These are phyloP conservation scores for Pithys albifrons DNA, from an alignment of 2,113 vertebrate species.

Conservation along the genomic window DNA sequence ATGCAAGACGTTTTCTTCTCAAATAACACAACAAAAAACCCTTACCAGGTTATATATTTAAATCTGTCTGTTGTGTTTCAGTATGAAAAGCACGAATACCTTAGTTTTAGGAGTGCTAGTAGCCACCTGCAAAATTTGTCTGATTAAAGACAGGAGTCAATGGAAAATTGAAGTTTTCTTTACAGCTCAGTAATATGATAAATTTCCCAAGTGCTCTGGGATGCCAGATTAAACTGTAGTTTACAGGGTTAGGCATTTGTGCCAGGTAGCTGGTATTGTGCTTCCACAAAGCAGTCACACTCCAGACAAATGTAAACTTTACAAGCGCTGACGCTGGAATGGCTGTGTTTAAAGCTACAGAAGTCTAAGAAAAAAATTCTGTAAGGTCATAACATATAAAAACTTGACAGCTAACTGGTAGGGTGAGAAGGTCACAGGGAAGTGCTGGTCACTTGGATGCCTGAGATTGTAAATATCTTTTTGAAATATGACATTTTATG, in stretches of 20 bases:
- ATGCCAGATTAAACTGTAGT: background rate
- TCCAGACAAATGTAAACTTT: conserved; percentile 11
- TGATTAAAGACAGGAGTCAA: background rate
- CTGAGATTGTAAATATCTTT: conserved; percentile 37
- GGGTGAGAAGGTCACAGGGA: conserved; percentile 39
- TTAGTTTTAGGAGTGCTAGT: background rate
- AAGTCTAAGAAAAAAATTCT: background rate
- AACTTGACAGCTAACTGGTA: background rate
- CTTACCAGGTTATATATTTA: background rate
- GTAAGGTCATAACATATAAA: background rate
- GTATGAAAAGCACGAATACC: background rate
- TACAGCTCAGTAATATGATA: background rate
- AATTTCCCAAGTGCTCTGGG: background rate
- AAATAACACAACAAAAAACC: background rate
- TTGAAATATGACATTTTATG: background rate
- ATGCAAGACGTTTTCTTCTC: background rate
- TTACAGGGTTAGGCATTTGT: background rate
- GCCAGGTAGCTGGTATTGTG: background rate
- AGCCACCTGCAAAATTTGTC: background rate
- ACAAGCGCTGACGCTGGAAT: background rate
- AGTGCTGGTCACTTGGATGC: background rate
- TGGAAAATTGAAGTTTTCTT: background rate
- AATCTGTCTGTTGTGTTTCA: background rate
- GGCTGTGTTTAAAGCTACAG: background rate
- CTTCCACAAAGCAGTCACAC: background rate